Base-by-base conservation (phyloP, 2,888 invertebrate genomes). In the Drosophila lacicola region DNA sequence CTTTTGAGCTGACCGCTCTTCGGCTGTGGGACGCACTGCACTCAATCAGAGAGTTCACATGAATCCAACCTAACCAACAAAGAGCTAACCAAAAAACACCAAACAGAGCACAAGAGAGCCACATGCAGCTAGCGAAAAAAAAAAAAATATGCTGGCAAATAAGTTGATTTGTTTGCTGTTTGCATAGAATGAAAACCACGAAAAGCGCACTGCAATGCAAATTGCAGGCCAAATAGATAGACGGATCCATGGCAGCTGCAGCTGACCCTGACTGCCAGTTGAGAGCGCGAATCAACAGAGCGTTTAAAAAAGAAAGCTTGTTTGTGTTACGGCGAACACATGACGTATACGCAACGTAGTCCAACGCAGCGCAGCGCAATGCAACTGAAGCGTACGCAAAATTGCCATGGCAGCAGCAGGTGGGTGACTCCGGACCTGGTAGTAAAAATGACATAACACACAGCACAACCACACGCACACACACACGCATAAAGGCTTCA, bases 81-180 rank as follows among this genome's bases (percentile, higher is more conserved):
- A 54, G 53, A 53, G 47, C 54, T 33, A 42, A 39, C 21, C 36
- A 36, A 55, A 53, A 17, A 2, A 29, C 21, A 57, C 19, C 41
- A 72, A 60, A 45, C 9, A 44, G 39, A 19, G 56, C 11, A 44
- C 10, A 44, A 25, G 10, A 41, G 34, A 19, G 19, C 56, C 33
- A 34, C 37, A 57, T 41, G n/a, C 33, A 50, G 14, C 14, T 25
- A 5, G 11, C 42, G 10, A 14, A 58, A 63, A 57, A 57, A 61
- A 17, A 55, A 70, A 63, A n/a, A 14, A n/a, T 19, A 45, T 68
- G 68, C 55, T n/a, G 66, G 68, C 83, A 81, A 84, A 82, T 86
- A 86, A 80, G 78, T 86, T 82, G 84, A 80, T 86, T 83, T 86
- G 82, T 86, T 80, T 75, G 86, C 80, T 82, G 69, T 83, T 77